Percentiles rank a stretch among this genome's conserved stretches.
These are phyloP conservation scores for Zygothrica quintamaculata DNA, from an alignment of 2,888 invertebrate genomes.

Conservation along the genomic window DNA sequence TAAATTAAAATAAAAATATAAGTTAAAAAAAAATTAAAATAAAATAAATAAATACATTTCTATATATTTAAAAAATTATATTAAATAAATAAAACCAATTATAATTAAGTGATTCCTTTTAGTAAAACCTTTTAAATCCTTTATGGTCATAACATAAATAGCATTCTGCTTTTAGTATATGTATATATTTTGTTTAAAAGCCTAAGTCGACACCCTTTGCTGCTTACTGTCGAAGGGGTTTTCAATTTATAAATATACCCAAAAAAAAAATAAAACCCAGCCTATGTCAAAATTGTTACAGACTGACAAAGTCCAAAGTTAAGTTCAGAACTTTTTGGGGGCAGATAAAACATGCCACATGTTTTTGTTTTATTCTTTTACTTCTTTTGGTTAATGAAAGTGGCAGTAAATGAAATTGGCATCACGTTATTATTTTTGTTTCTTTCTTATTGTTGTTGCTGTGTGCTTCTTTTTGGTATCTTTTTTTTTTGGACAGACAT, in stretches of 20 bases:
- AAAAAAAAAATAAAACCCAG: too few relatives aligned
- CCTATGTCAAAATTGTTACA: slow-evolving; percentile 24
- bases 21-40: not conserved
- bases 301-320: slow-evolving; percentile 13
- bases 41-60: not conserved
- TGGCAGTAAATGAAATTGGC: slow-evolving; percentile 78
- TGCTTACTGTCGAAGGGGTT: too few relatives aligned
- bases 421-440: slow-evolving; percentile 65
- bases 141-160: too few relatives aligned
- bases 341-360: slow-evolving; percentile 47
- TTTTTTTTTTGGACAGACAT: slow-evolving; percentile 43
- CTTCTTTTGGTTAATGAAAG: slow-evolving; percentile 65
- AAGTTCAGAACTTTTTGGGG: slow-evolving; percentile 31
- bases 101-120: too few relatives aligned
- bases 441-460: too few relatives aligned
- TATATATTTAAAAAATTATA: too few relatives aligned
- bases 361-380: not conserved
- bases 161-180: not conserved
- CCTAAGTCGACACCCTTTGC: too few relatives aligned
- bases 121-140: too few relatives aligned
- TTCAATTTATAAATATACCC: too few relatives aligned
- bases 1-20: not conserved
- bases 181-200: too few relatives aligned
- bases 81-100: too few relatives aligned
- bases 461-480: slow-evolving; percentile 8